Percentiles rank a stretch among this genome's conserved stretches.
These are phyloP conservation scores for Apogon talboti DNA, from an alignment of 2,797 vertebrate species.

Conservation along the genomic window DNA sequence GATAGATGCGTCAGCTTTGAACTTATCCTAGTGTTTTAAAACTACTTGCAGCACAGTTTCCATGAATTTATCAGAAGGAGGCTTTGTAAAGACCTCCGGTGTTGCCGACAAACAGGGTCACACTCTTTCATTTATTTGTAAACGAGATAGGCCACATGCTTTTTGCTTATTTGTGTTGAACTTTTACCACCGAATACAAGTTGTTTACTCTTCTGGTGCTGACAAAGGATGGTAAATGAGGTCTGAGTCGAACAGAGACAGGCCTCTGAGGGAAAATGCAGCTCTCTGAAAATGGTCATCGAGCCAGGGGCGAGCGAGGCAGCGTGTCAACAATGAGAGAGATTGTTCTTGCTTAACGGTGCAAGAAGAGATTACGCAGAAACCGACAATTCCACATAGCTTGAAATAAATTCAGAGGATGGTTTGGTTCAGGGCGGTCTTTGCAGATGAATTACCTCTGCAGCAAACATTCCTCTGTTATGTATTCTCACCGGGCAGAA, in stretches of 20 bases:
- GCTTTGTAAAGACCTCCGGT: constrained; percentile 1
- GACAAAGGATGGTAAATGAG: constrained; percentile 36
- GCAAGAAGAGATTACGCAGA: constrained; percentile 39
- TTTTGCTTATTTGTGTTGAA: constrained; percentile 8
- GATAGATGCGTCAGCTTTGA: too few relatives aligned
- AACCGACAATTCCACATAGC: constrained; percentile 33
- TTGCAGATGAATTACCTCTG: constrained; percentile 39
- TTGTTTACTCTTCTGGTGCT: constrained; percentile 39
- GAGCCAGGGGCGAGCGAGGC: constrained; percentile 36
- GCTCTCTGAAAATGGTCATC: constrained; percentile 32
- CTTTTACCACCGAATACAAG: constrained; percentile 6
- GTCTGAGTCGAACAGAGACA: constrained; percentile 6
- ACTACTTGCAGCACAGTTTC: too few relatives aligned
- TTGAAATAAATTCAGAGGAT: constrained; percentile 33
- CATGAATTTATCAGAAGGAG: constrained; percentile 1
- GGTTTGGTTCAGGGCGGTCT: constrained; percentile 15
- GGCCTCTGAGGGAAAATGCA: constrained; percentile 22
- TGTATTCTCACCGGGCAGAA: constrained; percentile 24
- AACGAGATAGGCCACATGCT: constrained; percentile 1
- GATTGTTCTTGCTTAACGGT: constrained; percentile 48
- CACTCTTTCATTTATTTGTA: neutral
- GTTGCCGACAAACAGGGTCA: neutral
- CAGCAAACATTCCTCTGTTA: constrained; percentile 39
- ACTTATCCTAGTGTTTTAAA: too few relatives aligned
- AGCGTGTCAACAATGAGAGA: constrained; percentile 39